A percentile compares a stretch with the other conserved stretches of the same genome.
Conservation (phyloP, 2,797 vertebrate species). For the Anguilla marmorata region DNA sequence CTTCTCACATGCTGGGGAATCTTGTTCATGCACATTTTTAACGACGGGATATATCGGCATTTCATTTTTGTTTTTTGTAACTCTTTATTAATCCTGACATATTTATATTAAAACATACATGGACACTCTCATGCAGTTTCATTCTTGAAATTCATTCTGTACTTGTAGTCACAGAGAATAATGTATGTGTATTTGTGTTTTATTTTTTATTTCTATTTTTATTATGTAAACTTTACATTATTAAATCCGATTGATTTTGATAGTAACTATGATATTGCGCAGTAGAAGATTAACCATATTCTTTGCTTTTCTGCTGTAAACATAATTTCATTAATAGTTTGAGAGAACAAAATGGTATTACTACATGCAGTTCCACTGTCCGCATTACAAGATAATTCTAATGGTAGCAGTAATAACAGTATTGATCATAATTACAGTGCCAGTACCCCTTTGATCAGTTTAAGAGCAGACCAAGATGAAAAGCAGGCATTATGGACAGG, state of each 20-base stretch:
- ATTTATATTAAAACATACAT: background rate
- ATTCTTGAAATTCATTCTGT: background rate
- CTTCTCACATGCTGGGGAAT: slow-evolving; percentile 30
- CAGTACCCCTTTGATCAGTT: slow-evolving; percentile 67
- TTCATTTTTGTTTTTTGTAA: background rate
- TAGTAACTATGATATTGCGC: background rate
- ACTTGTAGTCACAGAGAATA: background rate
- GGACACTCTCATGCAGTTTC: background rate
- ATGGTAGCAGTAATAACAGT: slow-evolving; percentile 66
- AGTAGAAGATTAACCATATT: slow-evolving; percentile 11
- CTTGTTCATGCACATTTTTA: background rate
- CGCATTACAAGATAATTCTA: slow-evolving; percentile 57
- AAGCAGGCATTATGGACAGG: slow-evolving; percentile 64
- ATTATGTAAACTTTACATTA: background rate
- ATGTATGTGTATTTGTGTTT: background rate
- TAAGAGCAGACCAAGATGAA: slow-evolving; percentile 67
- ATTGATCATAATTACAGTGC: slow-evolving; percentile 65
- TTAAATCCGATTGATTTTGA: slow-evolving; percentile 40
- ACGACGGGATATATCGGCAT: background rate
- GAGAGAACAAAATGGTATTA: background rate
- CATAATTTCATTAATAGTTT: slow-evolving; percentile 39
- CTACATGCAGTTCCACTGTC: slow-evolving; percentile 4
- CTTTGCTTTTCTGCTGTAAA: slow-evolving; percentile 6
- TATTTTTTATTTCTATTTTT: background rate
- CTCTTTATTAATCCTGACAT: background rate